Percentiles rank a stretch among this genome's conserved stretches.
These are phyloP conservation scores for Rhyacichthys aspro DNA, from an alignment of 2,797 vertebrate species.

Conservation along the genomic window DNA sequence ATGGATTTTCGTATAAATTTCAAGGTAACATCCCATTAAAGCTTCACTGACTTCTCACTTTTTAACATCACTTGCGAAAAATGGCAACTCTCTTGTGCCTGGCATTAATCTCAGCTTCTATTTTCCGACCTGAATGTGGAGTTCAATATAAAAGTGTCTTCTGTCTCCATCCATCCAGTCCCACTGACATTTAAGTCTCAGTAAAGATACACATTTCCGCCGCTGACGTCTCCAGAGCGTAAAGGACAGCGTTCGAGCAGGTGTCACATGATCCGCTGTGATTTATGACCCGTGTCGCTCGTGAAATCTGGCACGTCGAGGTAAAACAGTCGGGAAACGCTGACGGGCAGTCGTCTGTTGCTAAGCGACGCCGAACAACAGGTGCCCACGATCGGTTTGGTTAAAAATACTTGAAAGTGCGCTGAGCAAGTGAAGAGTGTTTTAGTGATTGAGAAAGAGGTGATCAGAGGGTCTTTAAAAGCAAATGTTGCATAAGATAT, in stretches of 20 bases:
- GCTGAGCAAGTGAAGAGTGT: too few species aligned
- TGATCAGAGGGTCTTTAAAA: too few species aligned
- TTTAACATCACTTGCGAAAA: neutral
- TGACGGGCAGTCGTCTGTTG: slow-evolving; percentile 5
- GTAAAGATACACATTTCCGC: slow-evolving; percentile 14
- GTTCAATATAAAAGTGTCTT: slow-evolving; percentile 16
- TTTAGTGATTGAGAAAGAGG: too few species aligned
- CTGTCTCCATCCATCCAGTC: slow-evolving; percentile 18
- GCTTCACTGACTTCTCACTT: too few species aligned
- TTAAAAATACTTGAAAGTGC: too few species aligned
- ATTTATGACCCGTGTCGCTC: slow-evolving; percentile 10
- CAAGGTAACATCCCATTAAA: too few species aligned
- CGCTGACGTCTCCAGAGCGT: neutral
- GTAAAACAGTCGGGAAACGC: neutral
- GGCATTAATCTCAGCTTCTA: slow-evolving; percentile 20
- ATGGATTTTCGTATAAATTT: too few species aligned
- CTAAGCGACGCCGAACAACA: slow-evolving; percentile 16
- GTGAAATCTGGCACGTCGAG: too few species aligned
- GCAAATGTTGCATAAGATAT: too few species aligned
- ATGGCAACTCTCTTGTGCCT: slow-evolving; percentile 22
- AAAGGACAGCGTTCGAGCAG: slow-evolving; percentile 15
- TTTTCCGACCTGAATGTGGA: slow-evolving; percentile 17
- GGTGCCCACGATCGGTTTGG: neutral
- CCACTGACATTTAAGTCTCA: slow-evolving; percentile 30
- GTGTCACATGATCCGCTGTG: neutral